These are phyloP conservation scores for Hippasteria phrygiana DNA, from an alignment of 53 echinoderm and acorn worm genomes.

Conservation along the genomic window DNA sequence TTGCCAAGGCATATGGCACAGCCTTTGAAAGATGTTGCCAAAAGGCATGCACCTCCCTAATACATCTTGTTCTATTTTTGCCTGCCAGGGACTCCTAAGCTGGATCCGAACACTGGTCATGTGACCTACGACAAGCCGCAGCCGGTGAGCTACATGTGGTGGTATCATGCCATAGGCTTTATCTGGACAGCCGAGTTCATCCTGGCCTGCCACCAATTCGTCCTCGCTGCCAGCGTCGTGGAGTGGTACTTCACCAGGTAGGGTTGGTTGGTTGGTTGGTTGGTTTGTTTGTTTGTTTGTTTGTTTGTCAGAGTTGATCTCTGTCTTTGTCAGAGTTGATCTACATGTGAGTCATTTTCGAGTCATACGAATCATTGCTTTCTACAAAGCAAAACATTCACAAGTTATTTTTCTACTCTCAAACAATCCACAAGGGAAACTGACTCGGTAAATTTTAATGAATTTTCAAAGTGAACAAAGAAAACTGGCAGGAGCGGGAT, in stretches of 20 bases:
- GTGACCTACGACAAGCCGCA: conserved; percentile 91
- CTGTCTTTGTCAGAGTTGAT: too few relatives aligned
- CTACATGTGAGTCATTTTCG: too few relatives aligned
- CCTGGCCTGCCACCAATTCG: conserved; percentile 98
- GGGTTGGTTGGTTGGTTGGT: neutral
- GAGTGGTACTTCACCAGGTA: conserved; percentile 98
- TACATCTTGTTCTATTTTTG: neutral
- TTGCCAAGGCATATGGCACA: too few relatives aligned
- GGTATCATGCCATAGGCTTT: conserved; percentile 97
- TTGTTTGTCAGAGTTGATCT: neutral
- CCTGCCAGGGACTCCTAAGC: conserved; percentile 48
- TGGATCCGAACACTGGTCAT: conserved; percentile 67
- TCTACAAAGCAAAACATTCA: too few relatives aligned
- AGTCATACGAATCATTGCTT: too few relatives aligned
- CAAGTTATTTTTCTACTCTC: too few relatives aligned
- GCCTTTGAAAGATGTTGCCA: too few relatives aligned
- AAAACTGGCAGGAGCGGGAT: too few relatives aligned
- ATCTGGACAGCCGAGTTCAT: conserved; percentile 98
- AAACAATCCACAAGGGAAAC: too few relatives aligned
- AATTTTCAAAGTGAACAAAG: too few relatives aligned
- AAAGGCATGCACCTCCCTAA: neutral
- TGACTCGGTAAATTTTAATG: too few relatives aligned
- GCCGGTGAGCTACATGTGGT: conserved; percentile 94
- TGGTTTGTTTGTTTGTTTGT: neutral
- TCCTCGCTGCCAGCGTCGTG: conserved; percentile 91